Percentiles rank a stretch among this genome's conserved stretches.
Conservation (phyloP, 2,113 vertebrate species). For the Vulpes vulpes region DNA sequence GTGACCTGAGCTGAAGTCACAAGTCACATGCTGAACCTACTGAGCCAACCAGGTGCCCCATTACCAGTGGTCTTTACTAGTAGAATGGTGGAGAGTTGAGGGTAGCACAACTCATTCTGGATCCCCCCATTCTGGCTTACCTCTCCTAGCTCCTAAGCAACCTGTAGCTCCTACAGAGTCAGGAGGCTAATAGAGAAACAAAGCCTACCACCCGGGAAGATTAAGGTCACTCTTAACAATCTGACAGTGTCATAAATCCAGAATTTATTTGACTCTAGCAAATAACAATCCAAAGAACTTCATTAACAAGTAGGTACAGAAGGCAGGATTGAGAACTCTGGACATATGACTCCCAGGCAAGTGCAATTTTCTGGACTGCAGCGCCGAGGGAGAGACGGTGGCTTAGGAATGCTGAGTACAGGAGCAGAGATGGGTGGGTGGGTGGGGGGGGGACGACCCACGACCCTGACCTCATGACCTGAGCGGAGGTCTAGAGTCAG, state of each 20-base stretch:
- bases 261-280: not conserved
- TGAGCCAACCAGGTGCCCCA: no score
- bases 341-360: not conserved
- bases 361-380: not conserved
- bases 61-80: conserved; percentile 91
- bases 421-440: not conserved
- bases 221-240: not conserved
- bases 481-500: not conserved
- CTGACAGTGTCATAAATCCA: not conserved
- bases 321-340: not conserved
- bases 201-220: not conserved
- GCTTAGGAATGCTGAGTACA: not conserved
- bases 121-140: not conserved
- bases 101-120: not conserved
- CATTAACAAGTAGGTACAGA: not conserved
- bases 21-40: no score
- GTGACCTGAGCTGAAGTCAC: no score
- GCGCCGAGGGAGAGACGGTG: no score
- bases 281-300: not conserved
- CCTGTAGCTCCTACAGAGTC: not conserved
- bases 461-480: no score
- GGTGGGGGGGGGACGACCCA: not conserved
- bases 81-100: conserved; percentile 68
- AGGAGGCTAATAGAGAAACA: not conserved
- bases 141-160: not conserved